phyloP scores from a whole-genome alignment of 2,888 invertebrate genomes.

The Agrilus mali region DNA sequence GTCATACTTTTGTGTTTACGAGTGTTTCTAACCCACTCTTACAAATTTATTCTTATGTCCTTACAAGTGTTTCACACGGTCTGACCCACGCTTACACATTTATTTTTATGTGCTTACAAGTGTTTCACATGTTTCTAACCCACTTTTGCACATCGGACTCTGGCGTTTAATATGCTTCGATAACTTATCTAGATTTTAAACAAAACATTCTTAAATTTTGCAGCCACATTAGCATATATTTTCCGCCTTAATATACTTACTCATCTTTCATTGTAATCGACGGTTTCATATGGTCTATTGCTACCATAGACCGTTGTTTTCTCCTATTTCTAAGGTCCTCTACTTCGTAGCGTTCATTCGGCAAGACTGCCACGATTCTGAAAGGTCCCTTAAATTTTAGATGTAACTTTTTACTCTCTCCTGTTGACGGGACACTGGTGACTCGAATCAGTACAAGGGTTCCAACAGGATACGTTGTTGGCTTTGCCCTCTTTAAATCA shows the following conservation, averaged over 20 bases:
- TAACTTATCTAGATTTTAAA: no score
- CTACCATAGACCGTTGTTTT: background rate
- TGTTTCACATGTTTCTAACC: background rate
- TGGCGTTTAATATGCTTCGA: no score
- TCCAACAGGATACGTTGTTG: background rate
- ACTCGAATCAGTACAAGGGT: background rate
- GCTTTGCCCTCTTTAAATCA: background rate
- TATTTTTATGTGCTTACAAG: background rate
- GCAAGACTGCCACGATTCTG: background rate
- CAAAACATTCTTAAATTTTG: no score
- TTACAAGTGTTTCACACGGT: no score
- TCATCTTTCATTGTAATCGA: constrained; percentile 2
- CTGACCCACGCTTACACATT: no score
- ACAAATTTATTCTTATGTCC: no score
- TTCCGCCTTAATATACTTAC: background rate
- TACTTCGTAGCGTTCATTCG: constrained; percentile 1
- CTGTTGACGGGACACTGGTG: background rate
- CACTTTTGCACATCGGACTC: no score
- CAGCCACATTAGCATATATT: no score
- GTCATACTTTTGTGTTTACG: no score
- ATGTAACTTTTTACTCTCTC: constrained; percentile 1
- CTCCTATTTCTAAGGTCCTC: constrained; percentile 1
- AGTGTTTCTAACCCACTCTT: no score
- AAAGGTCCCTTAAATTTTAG: background rate
- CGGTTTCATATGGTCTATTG: constrained; percentile 1